Evolutionary conservation across 1,140 invertebrate species (phyloP).

Genomic region (Hormaphis cornu): DNA sequence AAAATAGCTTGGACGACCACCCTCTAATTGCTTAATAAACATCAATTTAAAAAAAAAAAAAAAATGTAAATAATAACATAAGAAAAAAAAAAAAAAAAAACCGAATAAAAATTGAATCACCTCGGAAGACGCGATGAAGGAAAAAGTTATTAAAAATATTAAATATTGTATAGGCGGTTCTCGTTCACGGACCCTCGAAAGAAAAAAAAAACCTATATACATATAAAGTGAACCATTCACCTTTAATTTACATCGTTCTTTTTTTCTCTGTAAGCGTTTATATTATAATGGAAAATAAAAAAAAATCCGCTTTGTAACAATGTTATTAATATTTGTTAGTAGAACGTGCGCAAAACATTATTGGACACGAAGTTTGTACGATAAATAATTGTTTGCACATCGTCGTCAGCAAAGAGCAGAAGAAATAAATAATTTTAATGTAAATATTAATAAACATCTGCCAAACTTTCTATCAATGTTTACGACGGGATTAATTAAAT

Average conservation of each 20-base stretch:
- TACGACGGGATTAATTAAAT: too few species aligned
- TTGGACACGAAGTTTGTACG: conserved; percentile 1
- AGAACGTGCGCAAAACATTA: not conserved
- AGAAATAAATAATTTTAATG: not conserved
- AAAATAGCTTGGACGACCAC: conserved; percentile 27
- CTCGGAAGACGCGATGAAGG: not conserved
- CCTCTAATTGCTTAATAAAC: conserved; percentile 32
- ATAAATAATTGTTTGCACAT: conserved; percentile 1
- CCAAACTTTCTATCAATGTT: too few species aligned
- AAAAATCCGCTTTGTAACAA: conserved; percentile 23
- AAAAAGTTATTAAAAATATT: conserved; percentile 32
- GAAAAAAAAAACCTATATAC: not conserved
- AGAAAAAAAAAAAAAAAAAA: not conserved
- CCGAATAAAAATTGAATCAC: conserved; percentile 20
- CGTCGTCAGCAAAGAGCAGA: too few species aligned
- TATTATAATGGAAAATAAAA: not conserved
- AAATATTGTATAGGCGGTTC: conserved; percentile 13
- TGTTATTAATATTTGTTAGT: conserved; percentile 32
- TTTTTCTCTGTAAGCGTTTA: conserved; percentile 9
- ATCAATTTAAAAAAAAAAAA: conserved; percentile 24
- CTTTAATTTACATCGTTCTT: conserved; percentile 9
- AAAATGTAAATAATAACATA: conserved; percentile 1
- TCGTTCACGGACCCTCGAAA: conserved; percentile 12
- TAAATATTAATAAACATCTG: conserved; percentile 8
- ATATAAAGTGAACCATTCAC: conserved; percentile 20